These are phyloP conservation scores for Sebastes trivittatus DNA, from an alignment of 2,797 vertebrate genomes.

Conservation along the genomic window DNA sequence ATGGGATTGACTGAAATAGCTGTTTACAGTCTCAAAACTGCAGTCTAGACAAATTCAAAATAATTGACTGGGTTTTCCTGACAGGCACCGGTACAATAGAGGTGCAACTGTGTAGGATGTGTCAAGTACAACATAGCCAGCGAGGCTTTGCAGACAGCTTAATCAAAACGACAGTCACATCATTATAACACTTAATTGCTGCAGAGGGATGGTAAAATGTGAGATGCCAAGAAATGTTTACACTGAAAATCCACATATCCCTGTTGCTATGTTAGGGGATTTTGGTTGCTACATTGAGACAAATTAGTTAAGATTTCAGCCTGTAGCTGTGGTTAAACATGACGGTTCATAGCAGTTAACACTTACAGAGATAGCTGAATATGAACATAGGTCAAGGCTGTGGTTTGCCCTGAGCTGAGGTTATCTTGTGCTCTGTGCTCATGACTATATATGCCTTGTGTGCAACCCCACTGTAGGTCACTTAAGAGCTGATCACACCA, in stretches of 20 bases:
- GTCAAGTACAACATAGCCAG: not conserved
- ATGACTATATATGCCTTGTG: not conserved
- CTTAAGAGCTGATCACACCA: not conserved
- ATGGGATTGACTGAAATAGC: conserved; percentile 5
- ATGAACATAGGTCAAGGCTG: conserved; percentile 23
- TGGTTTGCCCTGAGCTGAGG: not conserved
- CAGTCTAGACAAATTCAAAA: conserved; percentile 20
- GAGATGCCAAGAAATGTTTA: not conserved
- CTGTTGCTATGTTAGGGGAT: not conserved
- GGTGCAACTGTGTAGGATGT: not conserved
- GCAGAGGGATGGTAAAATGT: not conserved
- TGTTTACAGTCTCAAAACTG: conserved; percentile 7
- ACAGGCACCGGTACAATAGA: not conserved
- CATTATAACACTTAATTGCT: not conserved
- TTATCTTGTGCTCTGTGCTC: not conserved
- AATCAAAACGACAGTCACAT: not conserved
- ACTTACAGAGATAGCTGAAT: conserved; percentile 15
- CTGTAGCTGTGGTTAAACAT: not conserved
- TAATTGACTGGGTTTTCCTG: conserved; percentile 10
- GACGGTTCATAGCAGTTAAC: conserved; percentile 1
- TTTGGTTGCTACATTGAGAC: not conserved
- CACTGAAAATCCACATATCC: not conserved
- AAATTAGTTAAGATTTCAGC: not conserved
- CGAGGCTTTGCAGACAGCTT: not conserved
- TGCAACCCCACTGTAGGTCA: not conserved